A percentile compares a stretch with the other conserved stretches of the same genome.
Evolutionary conservation across 2,113 vertebrate genomes (phyloP).

Genomic region (Pundamilia nyererei): DNA sequence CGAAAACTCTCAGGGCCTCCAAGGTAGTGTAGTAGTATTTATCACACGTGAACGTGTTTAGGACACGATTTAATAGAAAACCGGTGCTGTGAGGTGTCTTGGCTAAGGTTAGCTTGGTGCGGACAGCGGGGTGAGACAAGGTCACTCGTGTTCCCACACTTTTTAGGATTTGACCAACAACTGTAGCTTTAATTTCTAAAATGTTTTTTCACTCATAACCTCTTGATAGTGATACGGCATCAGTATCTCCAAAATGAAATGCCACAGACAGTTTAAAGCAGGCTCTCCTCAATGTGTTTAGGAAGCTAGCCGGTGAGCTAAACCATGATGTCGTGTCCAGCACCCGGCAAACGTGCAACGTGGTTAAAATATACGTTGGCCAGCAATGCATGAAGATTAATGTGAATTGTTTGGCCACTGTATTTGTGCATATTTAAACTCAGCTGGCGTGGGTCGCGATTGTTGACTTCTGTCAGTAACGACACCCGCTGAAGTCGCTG

Average conservation of each 20-base stretch:
- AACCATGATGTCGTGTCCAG: too few species aligned
- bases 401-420: background rate
- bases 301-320: background rate
- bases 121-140: slow-evolving; percentile 45
- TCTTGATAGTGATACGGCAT: rapidly evolving
- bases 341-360: background rate
- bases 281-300: background rate
- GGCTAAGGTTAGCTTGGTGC: slow-evolving; percentile 1
- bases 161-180: rapidly evolving
- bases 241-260: rapidly evolving
- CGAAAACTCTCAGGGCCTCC: slow-evolving; percentile 46
- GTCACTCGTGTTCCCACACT: slow-evolving; percentile 23
- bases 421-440: background rate
- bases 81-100: background rate
- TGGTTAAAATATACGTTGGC: rapidly evolving
- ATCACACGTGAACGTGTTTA: background rate
- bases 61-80: rapidly evolving
- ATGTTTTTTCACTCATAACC: rapidly evolving
- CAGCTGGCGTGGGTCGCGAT: background rate
- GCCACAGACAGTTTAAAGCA: rapidly evolving
- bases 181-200: rapidly evolving
- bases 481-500: background rate
- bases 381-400: rapidly evolving
- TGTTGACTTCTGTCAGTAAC: background rate
- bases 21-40: slow-evolving; percentile 45